These are phyloP conservation scores for Drosophila antonietae DNA, from an alignment of 2,888 invertebrate genomes.

Conservation along the genomic window DNA sequence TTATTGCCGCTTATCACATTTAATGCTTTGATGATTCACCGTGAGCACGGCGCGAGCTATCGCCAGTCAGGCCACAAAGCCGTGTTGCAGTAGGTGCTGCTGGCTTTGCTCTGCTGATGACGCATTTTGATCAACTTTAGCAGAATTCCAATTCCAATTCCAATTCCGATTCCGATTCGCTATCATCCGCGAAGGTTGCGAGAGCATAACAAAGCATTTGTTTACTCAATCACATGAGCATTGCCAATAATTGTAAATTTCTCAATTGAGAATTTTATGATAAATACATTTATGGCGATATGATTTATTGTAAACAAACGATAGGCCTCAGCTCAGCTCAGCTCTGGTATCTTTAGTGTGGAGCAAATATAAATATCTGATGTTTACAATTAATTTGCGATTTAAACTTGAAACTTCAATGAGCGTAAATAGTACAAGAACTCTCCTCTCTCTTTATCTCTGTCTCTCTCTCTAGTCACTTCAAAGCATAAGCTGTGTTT, in stretches of 20 bases:
- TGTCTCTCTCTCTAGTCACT: neutral
- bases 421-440: slow-evolving; percentile 23
- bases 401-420: slow-evolving; percentile 14
- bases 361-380: neutral
- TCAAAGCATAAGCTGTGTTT: neutral
- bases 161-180: slow-evolving; percentile 16
- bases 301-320: neutral
- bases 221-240: slow-evolving; percentile 29
- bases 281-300: neutral
- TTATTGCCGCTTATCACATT: slow-evolving; percentile 42
- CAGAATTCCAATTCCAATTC: slow-evolving; percentile 32
- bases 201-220: neutral
- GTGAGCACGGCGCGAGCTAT: neutral
- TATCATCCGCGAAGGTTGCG: slow-evolving; percentile 26
- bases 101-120: slow-evolving; percentile 29
- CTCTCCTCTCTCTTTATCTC: neutral
- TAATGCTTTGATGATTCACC: slow-evolving; percentile 41
- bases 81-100: neutral
- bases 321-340: neutral
- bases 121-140: slow-evolving; percentile 36
- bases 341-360: neutral
- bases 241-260: slow-evolving; percentile 33
- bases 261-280: slow-evolving; percentile 4
- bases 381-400: slow-evolving; percentile 33
- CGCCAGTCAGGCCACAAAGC: slow-evolving; percentile 5